phyloP scores from a whole-genome alignment of 2,113 vertebrate species.

The Holacanthus passer region DNA sequence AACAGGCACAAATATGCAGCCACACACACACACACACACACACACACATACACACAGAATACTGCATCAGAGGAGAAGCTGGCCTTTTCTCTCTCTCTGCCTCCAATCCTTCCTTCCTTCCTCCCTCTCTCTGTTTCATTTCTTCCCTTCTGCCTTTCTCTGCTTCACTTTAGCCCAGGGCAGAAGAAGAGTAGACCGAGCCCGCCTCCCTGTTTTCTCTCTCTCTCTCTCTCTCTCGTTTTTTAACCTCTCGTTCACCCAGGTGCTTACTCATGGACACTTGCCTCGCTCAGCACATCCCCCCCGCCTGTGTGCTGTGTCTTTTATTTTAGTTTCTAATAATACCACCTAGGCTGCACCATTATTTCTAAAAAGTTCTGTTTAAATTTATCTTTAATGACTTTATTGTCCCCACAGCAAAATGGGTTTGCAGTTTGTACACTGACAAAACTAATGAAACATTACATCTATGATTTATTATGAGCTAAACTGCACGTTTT shows the following conservation, averaged over 20 bases:
- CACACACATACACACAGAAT: constrained; percentile 69
- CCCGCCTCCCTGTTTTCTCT: neutral
- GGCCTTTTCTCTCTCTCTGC: constrained; percentile 48
- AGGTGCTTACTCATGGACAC: constrained; percentile 57
- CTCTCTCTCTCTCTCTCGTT: neutral
- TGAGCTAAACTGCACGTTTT: neutral
- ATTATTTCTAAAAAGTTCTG: constrained; percentile 11
- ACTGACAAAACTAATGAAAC: neutral
- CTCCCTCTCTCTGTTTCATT: neutral
- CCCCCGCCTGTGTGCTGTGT: constrained; percentile 19
- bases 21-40: constrained; percentile 43
- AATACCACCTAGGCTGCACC: constrained; percentile 8
- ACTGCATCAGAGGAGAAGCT: constrained; percentile 65
- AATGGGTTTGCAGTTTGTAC: neutral
- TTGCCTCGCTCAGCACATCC: constrained; percentile 56
- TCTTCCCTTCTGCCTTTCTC: constrained; percentile 34
- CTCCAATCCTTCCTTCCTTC: constrained; percentile 38
- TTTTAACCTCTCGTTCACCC: constrained; percentile 57
- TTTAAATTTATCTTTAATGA: constrained; percentile 29
- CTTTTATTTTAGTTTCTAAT: constrained; percentile 51
- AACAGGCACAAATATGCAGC: constrained; percentile 53
- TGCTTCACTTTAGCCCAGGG: constrained; percentile 41
- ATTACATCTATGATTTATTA: neutral
- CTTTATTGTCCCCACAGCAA: constrained; percentile 32
- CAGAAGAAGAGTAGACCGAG: constrained; percentile 20